Percentiles rank a stretch among this genome's conserved stretches.
Evolutionary conservation across 2,113 vertebrate genomes (phyloP).

Genomic region (Melanerpes formicivorus): DNA sequence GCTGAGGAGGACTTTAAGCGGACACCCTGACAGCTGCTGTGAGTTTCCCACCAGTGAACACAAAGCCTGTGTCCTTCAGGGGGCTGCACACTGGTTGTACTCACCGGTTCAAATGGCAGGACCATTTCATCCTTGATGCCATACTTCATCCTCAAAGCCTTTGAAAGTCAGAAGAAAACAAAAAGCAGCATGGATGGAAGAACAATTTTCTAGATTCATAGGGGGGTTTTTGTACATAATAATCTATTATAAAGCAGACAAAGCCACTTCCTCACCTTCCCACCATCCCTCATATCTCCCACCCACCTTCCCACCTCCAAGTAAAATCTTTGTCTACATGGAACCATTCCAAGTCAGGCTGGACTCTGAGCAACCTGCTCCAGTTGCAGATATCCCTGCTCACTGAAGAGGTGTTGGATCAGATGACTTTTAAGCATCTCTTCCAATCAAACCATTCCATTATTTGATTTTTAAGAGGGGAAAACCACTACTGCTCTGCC

Average conservation of each 20-base stretch:
- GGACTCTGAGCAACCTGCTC: no score
- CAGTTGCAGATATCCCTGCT: no score
- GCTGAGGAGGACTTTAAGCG: background rate
- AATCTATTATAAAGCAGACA: background rate
- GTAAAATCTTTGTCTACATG: background rate
- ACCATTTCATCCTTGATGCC: slow-evolving; percentile 96
- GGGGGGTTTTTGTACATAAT: background rate
- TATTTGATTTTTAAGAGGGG: background rate
- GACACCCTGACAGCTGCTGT: background rate
- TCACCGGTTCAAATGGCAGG: slow-evolving; percentile 93
- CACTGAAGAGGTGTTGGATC: no score
- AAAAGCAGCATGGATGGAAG: background rate
- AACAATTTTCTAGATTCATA: background rate
- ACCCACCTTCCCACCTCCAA: background rate
- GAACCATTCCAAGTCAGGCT: no score
- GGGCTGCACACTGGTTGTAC: background rate
- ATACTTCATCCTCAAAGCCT: slow-evolving; percentile 93
- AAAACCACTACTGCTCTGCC: background rate
- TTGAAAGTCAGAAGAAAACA: slow-evolving; percentile 9
- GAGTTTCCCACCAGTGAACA: background rate
- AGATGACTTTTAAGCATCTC: no score
- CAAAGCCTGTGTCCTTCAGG: background rate
- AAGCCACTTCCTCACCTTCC: background rate
- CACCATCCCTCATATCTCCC: background rate
- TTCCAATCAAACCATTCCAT: no score